Evolutionary conservation across 2,113 vertebrate genomes (phyloP).

Genomic region (Setophaga coronata): DNA sequence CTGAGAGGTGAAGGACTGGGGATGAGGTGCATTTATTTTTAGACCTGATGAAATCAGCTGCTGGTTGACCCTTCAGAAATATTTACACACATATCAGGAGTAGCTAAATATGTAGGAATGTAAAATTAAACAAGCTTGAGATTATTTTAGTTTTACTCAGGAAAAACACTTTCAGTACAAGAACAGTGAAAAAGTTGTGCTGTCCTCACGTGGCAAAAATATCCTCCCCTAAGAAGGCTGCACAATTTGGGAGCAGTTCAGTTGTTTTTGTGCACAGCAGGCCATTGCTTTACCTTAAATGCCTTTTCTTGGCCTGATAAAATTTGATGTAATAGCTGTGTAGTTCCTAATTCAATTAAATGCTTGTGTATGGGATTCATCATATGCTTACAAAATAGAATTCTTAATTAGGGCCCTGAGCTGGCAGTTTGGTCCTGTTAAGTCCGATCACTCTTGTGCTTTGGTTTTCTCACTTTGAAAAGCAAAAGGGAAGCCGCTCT

Average conservation of each 20-base stretch:
- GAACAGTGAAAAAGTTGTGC: accelerated
- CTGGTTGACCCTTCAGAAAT: background rate
- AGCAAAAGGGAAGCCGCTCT: background rate
- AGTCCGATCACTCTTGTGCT: background rate
- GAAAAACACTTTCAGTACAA: background rate
- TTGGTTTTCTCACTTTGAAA: background rate
- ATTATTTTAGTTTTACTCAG: background rate
- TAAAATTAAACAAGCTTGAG: background rate
- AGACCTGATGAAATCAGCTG: background rate
- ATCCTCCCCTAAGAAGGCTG: background rate
- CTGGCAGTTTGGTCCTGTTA: background rate
- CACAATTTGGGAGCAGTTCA: background rate
- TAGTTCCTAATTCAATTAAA: background rate
- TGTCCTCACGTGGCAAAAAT: background rate
- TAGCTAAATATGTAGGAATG: background rate
- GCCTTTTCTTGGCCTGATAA: background rate
- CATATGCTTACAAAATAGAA: background rate
- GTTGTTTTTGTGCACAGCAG: background rate
- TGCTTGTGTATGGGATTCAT: background rate
- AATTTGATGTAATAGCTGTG: background rate
- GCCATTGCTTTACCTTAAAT: background rate
- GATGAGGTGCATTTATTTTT: background rate
- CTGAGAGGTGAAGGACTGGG: background rate
- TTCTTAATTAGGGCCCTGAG: background rate
- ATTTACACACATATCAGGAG: background rate